Evolutionary conservation across 1,140 invertebrate species (phyloP).

Genomic region (Globodera rostochiensis): DNA sequence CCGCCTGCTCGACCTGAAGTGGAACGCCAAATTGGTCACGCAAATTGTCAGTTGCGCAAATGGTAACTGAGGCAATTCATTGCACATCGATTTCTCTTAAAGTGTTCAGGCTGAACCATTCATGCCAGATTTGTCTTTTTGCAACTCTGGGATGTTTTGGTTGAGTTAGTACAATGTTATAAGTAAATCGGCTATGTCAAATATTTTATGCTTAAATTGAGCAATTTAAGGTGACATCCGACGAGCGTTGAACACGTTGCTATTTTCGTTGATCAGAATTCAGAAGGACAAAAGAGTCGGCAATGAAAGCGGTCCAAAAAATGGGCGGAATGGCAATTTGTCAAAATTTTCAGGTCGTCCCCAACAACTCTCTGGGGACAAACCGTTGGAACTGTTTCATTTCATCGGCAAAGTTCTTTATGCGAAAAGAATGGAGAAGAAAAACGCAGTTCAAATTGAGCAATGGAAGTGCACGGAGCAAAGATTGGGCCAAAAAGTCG

Average conservation of each 20-base stretch:
- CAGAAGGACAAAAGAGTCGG: slow-evolving; percentile 4
- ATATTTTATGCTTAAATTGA: too few species aligned
- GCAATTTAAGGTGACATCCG: slow-evolving; percentile 42
- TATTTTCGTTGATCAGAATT: slow-evolving; percentile 10
- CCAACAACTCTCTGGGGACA: slow-evolving; percentile 14
- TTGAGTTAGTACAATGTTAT: too few species aligned
- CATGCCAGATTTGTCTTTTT: slow-evolving; percentile 1
- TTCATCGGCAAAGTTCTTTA: slow-evolving; percentile 47
- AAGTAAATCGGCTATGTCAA: too few species aligned
- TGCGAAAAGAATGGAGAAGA: slow-evolving; percentile 32
- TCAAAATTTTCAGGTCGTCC: slow-evolving; percentile 8
- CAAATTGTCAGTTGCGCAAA: slow-evolving; percentile 14
- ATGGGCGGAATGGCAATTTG: neutral
- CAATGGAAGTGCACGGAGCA: slow-evolving; percentile 27
- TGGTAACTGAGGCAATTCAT: neutral
- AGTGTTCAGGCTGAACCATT: neutral
- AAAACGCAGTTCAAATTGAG: slow-evolving; percentile 6
- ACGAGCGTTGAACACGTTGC: slow-evolving; percentile 35
- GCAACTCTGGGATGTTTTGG: too few species aligned
- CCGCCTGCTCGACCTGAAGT: neutral
- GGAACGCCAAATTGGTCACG: slow-evolving; percentile 1
- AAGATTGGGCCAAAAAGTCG: neutral
- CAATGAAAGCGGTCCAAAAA: slow-evolving; percentile 6
- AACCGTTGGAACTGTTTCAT: slow-evolving; percentile 40
- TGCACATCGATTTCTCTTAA: neutral